phyloP scores from a whole-genome alignment of 1,140 invertebrate species.

The Rhyzopertha dominica region DNA sequence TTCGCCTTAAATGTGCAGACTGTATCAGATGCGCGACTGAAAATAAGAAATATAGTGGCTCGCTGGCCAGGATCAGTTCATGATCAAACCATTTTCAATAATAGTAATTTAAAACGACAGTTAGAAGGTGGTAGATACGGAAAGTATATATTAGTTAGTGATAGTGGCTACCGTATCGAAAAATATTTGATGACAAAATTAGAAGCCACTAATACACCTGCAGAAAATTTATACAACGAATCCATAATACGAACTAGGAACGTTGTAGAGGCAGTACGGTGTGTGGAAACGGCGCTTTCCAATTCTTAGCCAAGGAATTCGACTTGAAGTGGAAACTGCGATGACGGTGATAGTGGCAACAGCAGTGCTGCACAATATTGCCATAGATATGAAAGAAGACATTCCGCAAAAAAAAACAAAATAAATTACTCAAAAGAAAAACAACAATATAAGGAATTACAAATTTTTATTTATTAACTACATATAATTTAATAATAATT shows the following conservation, averaged over 20 bases:
- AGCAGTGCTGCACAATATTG: conserved; percentile 45
- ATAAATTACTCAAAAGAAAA: too few species aligned
- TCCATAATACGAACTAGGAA: conserved; percentile 45
- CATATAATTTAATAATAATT: too few species aligned
- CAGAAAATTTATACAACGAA: conserved; percentile 41
- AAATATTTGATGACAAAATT: conserved; percentile 33
- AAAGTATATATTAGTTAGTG: too few species aligned
- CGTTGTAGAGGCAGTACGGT: conserved; percentile 43
- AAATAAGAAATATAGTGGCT: conserved; percentile 36
- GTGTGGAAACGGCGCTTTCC: conserved; percentile 45
- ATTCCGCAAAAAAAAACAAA: too few species aligned
- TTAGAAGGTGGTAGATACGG: too few species aligned
- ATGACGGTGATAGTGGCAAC: conserved; percentile 39
- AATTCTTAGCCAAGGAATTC: conserved; percentile 31
- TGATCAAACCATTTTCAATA: conserved; percentile 41
- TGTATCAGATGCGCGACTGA: conserved; percentile 29
- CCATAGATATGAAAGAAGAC: conserved; percentile 23
- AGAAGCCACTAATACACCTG: conserved; percentile 14
- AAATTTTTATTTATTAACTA: too few species aligned
- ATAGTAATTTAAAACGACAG: too few species aligned
- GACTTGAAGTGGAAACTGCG: conserved; percentile 31
- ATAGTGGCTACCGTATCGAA: conserved; percentile 33
- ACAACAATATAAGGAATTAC: too few species aligned
- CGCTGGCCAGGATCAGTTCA: conserved; percentile 40
- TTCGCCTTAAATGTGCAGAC: conserved; percentile 38